Base-by-base conservation (phyloP, 2,797 vertebrate genomes). In the Gephyroberyx darwinii region DNA sequence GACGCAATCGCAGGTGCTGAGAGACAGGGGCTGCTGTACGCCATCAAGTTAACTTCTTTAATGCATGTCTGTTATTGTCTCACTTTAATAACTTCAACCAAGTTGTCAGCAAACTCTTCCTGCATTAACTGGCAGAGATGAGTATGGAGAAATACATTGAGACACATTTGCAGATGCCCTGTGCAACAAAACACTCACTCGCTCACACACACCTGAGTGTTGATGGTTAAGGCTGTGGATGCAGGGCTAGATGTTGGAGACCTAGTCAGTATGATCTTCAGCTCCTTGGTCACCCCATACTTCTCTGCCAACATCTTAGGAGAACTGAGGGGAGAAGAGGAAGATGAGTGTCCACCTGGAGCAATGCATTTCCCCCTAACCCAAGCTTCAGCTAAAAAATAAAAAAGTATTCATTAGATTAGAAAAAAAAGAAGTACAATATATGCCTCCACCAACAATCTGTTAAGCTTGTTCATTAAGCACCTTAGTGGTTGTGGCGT, bases 251-350 rank as follows among this genome's bases (percentile, higher is more conserved):
- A 20, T 7, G 39, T 57, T 0, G 69, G 74, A 3, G 73, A 83
- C 72, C 80, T 78, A 1, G 58, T 61, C 60, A 93, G 73, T 19
- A 83, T 5, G 5, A 92, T 12, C 56, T 0, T 74, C 60, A 90
- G 39, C 5, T 85, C 16, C 39, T 78, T 90, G 67, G n/a, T 80
- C 1, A 91, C 58, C 3, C 68, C 56, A 26, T 78, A 66, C 7
- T 69, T 86, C 30, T 81, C 14, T 0, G 2, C 2, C 62, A 77
- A 2, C 12, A n/a, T 8, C 57, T 75, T 31, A 9, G 79, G 55
- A 12, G 82, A 84, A 3, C 91, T 92, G 78, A 26, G 31, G 56
- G 19, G 62, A 5, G 19, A 56, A 60, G 35, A 69, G 1, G 12
- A 35, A 13, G 12, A 8, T 64, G 9, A 52, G 5, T 60, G 1